phyloP scores from a whole-genome alignment of 2,888 invertebrate species.

The Drosophila colorata region DNA sequence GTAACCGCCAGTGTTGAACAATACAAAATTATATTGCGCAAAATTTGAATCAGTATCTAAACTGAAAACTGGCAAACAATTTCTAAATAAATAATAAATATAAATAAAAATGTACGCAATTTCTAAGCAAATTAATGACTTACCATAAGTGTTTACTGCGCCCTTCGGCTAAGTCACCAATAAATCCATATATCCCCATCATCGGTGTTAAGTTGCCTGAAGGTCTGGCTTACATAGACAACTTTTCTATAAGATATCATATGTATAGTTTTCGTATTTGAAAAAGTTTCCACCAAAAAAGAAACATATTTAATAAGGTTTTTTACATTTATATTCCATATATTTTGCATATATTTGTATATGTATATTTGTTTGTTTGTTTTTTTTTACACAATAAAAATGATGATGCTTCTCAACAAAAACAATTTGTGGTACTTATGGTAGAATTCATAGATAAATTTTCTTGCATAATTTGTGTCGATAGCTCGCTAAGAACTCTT shows the following conservation, averaged over 20 bases:
- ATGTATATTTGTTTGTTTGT: constrained; percentile 59
- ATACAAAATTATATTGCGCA: not conserved
- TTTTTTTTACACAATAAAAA: constrained; percentile 76
- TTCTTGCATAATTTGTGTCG: constrained; percentile 52
- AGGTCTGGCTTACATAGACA: too few relatives aligned
- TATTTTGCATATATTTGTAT: constrained; percentile 73
- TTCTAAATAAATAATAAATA: too few relatives aligned
- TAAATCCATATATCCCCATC: too few relatives aligned
- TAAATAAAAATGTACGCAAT: too few relatives aligned
- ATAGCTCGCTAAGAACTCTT: constrained; percentile 49
- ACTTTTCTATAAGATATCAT: too few relatives aligned
- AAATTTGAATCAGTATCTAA: constrained; percentile 16
- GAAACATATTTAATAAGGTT: not conserved
- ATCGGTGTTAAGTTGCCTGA: too few relatives aligned
- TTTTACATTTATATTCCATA: constrained; percentile 69
- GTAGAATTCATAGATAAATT: constrained; percentile 57
- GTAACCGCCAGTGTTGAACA: constrained; percentile 21
- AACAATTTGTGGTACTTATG: constrained; percentile 73
- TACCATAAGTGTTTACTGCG: too few relatives aligned
- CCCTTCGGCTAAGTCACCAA: too few relatives aligned
- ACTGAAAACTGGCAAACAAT: not conserved
- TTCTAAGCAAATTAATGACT: too few relatives aligned
- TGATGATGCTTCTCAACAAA: constrained; percentile 72
- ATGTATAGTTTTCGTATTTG: not conserved
- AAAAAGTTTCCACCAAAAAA: not conserved